A percentile compares a stretch with the other conserved stretches of the same genome.
Evolutionary conservation across 1,140 invertebrate genomes (phyloP).

Genomic region (Diachasma alloeum): DNA sequence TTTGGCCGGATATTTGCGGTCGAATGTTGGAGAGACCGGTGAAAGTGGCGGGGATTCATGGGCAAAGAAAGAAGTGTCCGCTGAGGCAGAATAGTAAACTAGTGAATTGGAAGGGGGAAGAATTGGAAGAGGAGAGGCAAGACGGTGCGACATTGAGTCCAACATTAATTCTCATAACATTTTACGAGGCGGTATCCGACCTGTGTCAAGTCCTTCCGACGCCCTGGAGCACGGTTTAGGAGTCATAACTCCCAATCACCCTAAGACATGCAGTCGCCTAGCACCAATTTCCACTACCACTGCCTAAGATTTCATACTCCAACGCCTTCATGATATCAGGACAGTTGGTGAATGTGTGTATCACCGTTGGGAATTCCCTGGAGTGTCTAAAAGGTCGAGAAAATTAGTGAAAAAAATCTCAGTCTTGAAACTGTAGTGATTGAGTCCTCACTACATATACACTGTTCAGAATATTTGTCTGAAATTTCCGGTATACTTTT

Average conservation of each 20-base stretch:
- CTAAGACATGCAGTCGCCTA: conserved; percentile 59
- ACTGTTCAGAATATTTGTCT: too few species aligned
- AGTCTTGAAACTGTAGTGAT: too few species aligned
- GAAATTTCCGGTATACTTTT: too few species aligned
- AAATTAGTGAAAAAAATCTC: too few species aligned
- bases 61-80: neutral
- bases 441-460: too few species aligned
- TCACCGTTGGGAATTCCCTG: neutral
- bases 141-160: conserved; percentile 18
- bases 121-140: conserved; percentile 33
- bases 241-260: conserved; percentile 64
- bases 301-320: neutral
- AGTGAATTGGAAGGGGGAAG: conserved; percentile 7
- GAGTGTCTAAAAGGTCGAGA: neutral
- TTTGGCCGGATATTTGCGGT: neutral
- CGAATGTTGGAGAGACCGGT: neutral
- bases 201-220: conserved; percentile 61
- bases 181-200: conserved; percentile 64
- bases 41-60: neutral
- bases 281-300: conserved; percentile 29
- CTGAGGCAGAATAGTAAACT: conserved; percentile 31
- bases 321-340: neutral
- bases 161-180: conserved; percentile 66
- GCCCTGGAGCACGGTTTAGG: conserved; percentile 59
- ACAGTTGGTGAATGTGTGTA: neutral